Percentiles rank a stretch among this genome's conserved stretches.
Conservation (phyloP, 1,140 invertebrate genomes). For the Drosophila ambigua region DNA sequence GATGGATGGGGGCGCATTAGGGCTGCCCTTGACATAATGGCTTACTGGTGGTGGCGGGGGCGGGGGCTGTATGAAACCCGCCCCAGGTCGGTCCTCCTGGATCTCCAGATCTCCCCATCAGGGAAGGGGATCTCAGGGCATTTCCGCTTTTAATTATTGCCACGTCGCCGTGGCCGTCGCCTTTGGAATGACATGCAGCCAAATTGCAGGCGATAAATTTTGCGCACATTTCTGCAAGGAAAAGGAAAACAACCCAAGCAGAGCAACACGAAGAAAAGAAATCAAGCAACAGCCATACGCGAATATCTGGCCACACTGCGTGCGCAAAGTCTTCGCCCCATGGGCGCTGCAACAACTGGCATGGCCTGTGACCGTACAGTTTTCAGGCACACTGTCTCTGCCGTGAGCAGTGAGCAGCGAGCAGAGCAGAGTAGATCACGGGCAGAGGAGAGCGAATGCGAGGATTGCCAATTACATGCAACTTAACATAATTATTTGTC, state of each 20-base stretch:
- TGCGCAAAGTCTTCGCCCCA: too few relatives aligned
- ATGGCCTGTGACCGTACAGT: too few relatives aligned
- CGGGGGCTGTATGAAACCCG: slow-evolving; percentile 19
- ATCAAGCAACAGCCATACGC: too few relatives aligned
- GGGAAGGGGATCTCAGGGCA: slow-evolving; percentile 59
- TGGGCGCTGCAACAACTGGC: too few relatives aligned
- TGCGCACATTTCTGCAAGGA: slow-evolving; percentile 61
- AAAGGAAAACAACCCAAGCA: slow-evolving; percentile 5
- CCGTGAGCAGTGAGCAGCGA: too few relatives aligned
- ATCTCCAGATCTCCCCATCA: slow-evolving; percentile 28
- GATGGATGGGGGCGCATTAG: slow-evolving; percentile 64
- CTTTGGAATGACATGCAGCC: slow-evolving; percentile 76
- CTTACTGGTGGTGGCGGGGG: slow-evolving; percentile 12
- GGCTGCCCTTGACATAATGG: slow-evolving; percentile 33
- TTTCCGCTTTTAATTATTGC: slow-evolving; percentile 82
- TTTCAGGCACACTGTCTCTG: too few relatives aligned
- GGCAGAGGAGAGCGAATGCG: not conserved
- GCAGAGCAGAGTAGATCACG: too few relatives aligned
- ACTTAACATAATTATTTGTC: slow-evolving; percentile 67
- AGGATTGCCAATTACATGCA: slow-evolving; percentile 64
- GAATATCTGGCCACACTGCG: too few relatives aligned
- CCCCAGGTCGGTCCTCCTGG: not conserved
- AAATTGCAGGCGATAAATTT: slow-evolving; percentile 80
- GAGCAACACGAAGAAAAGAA: not conserved
- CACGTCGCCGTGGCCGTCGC: slow-evolving; percentile 60